A percentile compares a stretch with the other conserved stretches of the same genome.
Conservation (phyloP, 2,113 vertebrate genomes). For the Nestor notabilis region DNA sequence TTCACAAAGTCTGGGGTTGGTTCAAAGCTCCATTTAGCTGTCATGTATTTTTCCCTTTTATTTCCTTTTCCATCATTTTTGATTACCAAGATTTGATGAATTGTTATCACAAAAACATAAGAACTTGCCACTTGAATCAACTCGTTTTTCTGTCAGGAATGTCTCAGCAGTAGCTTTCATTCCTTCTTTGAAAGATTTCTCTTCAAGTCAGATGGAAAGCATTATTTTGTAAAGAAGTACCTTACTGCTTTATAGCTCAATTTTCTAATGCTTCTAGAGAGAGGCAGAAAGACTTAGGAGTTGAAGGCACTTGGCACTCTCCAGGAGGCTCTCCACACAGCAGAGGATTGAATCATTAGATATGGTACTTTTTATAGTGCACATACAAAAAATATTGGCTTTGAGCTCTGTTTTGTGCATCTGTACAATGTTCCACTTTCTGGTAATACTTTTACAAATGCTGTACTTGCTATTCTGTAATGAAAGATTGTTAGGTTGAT, state of each 20-base stretch:
- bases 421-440: background rate
- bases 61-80: slow-evolving; percentile 51
- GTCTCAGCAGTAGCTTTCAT: slow-evolving; percentile 59
- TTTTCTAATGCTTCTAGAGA: slow-evolving; percentile 39
- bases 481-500: background rate
- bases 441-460: background rate
- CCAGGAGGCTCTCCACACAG: slow-evolving; percentile 14
- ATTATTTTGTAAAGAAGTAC: slow-evolving; percentile 56
- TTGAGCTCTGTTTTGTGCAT: background rate
- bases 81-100: slow-evolving; percentile 50
- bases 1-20: background rate
- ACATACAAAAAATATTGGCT: background rate
- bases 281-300: slow-evolving; percentile 23
- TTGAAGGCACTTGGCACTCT: slow-evolving; percentile 50
- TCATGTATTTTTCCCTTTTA: slow-evolving; percentile 23
- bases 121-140: slow-evolving; percentile 55
- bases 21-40: slow-evolving; percentile 36
- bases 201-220: slow-evolving; percentile 32
- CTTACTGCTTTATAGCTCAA: slow-evolving; percentile 52
- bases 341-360: slow-evolving; percentile 23
- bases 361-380: background rate
- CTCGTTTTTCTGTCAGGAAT: slow-evolving; percentile 50
- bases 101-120: slow-evolving; percentile 48
- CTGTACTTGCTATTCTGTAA: background rate
- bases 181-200: slow-evolving; percentile 54